These are phyloP conservation scores for Etheostoma cragini DNA, from an alignment of 2,113 vertebrate species.

Conservation along the genomic window DNA sequence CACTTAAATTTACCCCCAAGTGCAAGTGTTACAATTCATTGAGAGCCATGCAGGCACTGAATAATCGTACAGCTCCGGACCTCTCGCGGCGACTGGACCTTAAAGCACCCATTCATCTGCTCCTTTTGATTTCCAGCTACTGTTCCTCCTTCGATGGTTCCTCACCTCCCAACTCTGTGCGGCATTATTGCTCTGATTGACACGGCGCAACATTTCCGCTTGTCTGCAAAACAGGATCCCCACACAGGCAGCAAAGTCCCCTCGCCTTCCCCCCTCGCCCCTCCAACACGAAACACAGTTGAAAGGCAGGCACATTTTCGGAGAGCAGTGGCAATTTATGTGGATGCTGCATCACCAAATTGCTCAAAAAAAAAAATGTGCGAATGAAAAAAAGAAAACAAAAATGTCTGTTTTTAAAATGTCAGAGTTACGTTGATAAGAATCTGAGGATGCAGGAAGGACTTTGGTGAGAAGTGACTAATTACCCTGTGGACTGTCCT, in stretches of 20 bases:
- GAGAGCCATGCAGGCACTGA: slow-evolving; percentile 34
- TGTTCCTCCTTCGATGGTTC: slow-evolving; percentile 32
- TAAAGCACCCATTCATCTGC: slow-evolving; percentile 41
- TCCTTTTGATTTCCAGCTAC: slow-evolving; percentile 37
- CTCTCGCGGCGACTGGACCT: slow-evolving; percentile 38
- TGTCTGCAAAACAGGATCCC: slow-evolving; percentile 42
- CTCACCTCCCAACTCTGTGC: slow-evolving; percentile 29
- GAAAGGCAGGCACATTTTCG: slow-evolving; percentile 42
- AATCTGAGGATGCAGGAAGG: slow-evolving; percentile 76
- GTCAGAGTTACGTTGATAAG: slow-evolving; percentile 74
- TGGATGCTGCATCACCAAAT: slow-evolving; percentile 28
- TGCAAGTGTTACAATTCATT: slow-evolving; percentile 79
- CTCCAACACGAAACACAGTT: slow-evolving; percentile 21
- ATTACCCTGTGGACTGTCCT: slow-evolving; percentile 83
- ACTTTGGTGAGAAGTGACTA: slow-evolving; percentile 82
- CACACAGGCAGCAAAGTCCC: slow-evolving; percentile 16
- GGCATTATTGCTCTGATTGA: slow-evolving; percentile 50
- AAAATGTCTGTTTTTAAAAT: slow-evolving; percentile 78
- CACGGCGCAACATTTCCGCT: slow-evolving; percentile 38
- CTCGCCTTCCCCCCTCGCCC: background rate
- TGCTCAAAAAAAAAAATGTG: slow-evolving; percentile 32
- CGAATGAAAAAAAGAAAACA: slow-evolving; percentile 28
- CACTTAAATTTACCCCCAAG: slow-evolving; percentile 40
- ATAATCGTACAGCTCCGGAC: slow-evolving; percentile 32
- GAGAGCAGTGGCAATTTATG: slow-evolving; percentile 37